Evolutionary conservation across 1,140 invertebrate genomes (phyloP), one percentile per base, ranked within the genome.

Genomic region (Muscidifurax raptorellus): DNA sequence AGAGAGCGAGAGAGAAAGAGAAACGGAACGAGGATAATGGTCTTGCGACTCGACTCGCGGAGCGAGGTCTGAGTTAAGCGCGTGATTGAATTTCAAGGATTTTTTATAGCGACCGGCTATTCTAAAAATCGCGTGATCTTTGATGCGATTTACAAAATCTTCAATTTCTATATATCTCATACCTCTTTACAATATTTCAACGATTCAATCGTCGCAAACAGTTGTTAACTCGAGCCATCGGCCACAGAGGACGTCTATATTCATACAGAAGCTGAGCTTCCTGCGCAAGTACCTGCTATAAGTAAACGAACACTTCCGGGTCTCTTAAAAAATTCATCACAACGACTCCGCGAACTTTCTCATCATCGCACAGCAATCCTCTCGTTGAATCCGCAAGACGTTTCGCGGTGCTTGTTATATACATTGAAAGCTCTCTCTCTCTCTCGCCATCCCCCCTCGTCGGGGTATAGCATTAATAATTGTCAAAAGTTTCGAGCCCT

Each of bases 401-500:
- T 47, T 59, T 18, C 52, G 18, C 52, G 64, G 64, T 25, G 9
- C 9, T 12, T 10, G n/a, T 67, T 27, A 69, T 28, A 9, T 2
- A 69, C 10, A 30, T 69, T 13, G 66, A 69, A 69, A 27, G 66
- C 27, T 69, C 66, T n/a, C n/a, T n/a, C n/a, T n/a, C n/a, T n/a
- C n/a, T n/a, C n/a, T n/a, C n/a, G n/a, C n/a, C n/a, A n/a, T n/a
- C n/a, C n/a, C n/a, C n/a, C n/a, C n/a, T 40, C 9, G 36, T 9
- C 9, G 36, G 36, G 36, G 32, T 5, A 6, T 40, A 59, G 28
- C 44, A 72, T 81, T 81, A 72, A 72, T 81, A 81, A 81, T 81
- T 72, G 69, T 81, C 47, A 52, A 74, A 81, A 81, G 44, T 81
- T 81, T 79, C 25, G 15, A 59, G 44, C 13, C 15, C 44, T 6